A percentile compares a stretch with the other conserved stretches of the same genome.
Conservation (phyloP, 2,113 vertebrate species). For the Bujurquina vittata region DNA sequence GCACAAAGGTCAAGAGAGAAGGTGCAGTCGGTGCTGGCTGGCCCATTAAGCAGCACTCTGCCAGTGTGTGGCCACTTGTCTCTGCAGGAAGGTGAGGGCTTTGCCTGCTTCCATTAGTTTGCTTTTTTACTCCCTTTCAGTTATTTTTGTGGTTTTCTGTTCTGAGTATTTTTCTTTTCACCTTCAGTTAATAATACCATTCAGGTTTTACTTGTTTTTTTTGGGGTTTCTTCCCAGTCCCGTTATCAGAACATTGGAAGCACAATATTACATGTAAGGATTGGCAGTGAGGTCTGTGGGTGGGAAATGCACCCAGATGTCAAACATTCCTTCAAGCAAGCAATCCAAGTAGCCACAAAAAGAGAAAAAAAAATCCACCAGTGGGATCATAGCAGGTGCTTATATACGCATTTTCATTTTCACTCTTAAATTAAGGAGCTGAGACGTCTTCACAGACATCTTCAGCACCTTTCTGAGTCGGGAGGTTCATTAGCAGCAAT, state of each 20-base stretch:
- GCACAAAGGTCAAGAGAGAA: neutral
- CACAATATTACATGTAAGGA: neutral
- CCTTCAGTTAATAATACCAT: neutral
- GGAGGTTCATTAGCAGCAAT: neutral
- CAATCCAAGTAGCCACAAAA: neutral
- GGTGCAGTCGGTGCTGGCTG: neutral
- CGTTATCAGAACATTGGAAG: neutral
- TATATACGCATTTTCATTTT: neutral
- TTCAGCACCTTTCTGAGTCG: neutral
- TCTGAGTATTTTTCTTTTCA: neutral
- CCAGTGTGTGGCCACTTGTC: neutral
- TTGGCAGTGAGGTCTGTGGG: too few species aligned
- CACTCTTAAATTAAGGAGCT: neutral
- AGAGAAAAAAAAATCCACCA: neutral
- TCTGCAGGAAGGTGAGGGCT: neutral
- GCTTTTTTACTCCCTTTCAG: neutral
- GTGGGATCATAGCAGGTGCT: neutral
- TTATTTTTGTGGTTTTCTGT: neutral
- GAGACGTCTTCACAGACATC: neutral
- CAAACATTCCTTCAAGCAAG: neutral
- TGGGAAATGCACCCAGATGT: too few species aligned
- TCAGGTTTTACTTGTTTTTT: neutral
- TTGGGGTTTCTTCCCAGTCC: neutral
- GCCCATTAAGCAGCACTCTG: conserved; percentile 2
- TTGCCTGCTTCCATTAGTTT: neutral